Conservation (phyloP, 2,888 invertebrate genomes). For the Nemapogon koenigi region DNA sequence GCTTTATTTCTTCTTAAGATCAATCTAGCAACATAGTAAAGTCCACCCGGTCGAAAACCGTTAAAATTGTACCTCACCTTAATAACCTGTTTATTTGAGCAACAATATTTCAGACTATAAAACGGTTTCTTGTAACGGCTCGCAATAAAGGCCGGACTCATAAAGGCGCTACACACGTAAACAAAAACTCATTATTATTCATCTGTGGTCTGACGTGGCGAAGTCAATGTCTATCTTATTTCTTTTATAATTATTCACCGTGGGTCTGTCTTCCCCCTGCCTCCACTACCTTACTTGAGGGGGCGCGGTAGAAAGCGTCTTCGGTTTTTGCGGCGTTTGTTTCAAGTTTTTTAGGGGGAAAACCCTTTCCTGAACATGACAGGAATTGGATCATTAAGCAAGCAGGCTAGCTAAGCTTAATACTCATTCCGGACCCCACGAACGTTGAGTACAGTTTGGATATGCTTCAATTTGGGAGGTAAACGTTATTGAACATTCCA, state of each 20-base stretch:
- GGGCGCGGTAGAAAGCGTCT: conserved; percentile 44
- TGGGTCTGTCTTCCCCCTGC: conserved; percentile 22
- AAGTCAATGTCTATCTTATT: conserved; percentile 65
- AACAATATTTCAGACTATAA: conserved; percentile 39
- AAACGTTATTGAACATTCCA: too few species aligned
- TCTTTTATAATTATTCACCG: conserved; percentile 65
- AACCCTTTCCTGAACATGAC: conserved; percentile 66
- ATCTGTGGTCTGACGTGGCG: conserved; percentile 54
- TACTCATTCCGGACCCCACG: conserved; percentile 26
- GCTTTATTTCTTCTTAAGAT: not conserved
- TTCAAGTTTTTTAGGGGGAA: conserved; percentile 63
- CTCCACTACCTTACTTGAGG: conserved; percentile 25
- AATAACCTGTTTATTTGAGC: conserved; percentile 35
- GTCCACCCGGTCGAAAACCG: conserved; percentile 10
- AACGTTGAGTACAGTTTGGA: conserved; percentile 6
- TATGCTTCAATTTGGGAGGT: conserved; percentile 7
- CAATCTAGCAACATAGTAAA: conserved; percentile 3
- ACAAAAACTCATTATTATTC: conserved; percentile 61
- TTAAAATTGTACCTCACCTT: conserved; percentile 21
- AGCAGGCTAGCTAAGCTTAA: conserved; percentile 57
- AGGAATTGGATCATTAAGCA: conserved; percentile 65
- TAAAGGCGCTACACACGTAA: conserved; percentile 50
- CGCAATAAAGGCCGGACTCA: conserved; percentile 17
- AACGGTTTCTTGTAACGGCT: conserved; percentile 26
- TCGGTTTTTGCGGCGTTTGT: conserved; percentile 65